Percentiles rank a stretch among this genome's conserved stretches.
phyloP scores from a whole-genome alignment of 1,140 invertebrate genomes.

The Magallana gigas region DNA sequence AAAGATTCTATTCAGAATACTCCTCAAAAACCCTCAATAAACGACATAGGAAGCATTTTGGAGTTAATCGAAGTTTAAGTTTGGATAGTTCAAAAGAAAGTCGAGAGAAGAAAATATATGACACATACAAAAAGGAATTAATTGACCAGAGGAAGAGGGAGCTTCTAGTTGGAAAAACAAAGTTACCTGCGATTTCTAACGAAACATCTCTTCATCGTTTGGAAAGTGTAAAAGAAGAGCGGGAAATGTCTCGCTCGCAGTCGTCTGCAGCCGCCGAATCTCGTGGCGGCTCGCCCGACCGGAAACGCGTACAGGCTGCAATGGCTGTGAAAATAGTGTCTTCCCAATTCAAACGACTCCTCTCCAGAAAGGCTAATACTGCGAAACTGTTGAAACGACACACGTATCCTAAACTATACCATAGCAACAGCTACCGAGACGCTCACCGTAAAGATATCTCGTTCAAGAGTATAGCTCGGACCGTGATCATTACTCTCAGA shows the following conservation, averaged over 20 bases:
- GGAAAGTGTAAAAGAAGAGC: constrained; percentile 21
- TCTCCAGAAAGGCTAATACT: background rate
- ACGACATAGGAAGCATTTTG: background rate
- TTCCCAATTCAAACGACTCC: background rate
- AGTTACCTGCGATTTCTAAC: background rate
- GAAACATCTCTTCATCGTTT: background rate
- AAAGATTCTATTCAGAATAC: background rate
- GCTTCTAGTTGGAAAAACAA: background rate
- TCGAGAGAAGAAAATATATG: background rate
- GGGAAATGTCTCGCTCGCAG: constrained; percentile 9
- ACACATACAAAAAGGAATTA: constrained; percentile 26
- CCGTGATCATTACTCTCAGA: background rate
- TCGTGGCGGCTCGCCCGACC: background rate
- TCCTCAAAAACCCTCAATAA: background rate
- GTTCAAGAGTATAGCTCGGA: background rate
- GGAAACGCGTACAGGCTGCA: background rate
- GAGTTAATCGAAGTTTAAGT: background rate
- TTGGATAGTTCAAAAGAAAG: constrained; percentile 24
- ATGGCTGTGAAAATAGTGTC: background rate
- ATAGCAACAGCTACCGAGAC: background rate
- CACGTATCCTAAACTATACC: background rate
- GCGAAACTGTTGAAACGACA: background rate
- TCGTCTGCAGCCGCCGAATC: background rate
- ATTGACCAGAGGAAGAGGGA: background rate
- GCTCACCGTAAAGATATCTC: background rate